Conservation (phyloP, 2,888 invertebrate species). For the Dicyrtomina minuta region DNA sequence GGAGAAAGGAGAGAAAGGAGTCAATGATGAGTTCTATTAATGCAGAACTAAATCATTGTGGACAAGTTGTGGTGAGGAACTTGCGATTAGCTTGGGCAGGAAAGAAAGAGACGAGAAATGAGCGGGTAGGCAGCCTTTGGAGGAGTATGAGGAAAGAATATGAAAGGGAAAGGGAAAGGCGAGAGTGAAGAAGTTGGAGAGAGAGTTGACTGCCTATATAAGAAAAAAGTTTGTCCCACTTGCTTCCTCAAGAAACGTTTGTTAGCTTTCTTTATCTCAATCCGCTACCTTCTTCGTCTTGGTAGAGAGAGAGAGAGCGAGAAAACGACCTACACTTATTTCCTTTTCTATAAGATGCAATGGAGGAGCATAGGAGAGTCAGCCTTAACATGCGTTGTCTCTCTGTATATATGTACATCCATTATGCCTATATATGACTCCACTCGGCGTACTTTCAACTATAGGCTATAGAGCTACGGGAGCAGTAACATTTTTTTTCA, state of each 20-base stretch:
- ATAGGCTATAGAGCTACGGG: background rate
- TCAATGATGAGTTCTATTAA: slow-evolving; percentile 38
- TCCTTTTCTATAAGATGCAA: no score
- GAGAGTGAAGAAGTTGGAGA: slow-evolving; percentile 1
- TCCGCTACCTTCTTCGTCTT: slow-evolving; percentile 22
- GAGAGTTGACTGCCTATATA: slow-evolving; percentile 37
- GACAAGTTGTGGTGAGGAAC: slow-evolving; percentile 39
- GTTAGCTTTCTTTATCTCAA: slow-evolving; percentile 24
- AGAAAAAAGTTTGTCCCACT: slow-evolving; percentile 43
- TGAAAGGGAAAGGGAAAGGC: no score
- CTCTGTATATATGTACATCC: no score
- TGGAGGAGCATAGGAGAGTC: no score
- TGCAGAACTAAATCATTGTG: slow-evolving; percentile 49
- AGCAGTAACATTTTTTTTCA: background rate
- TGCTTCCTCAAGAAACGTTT: slow-evolving; percentile 29
- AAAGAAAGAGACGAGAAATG: slow-evolving; percentile 36
- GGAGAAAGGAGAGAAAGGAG: slow-evolving; percentile 10
- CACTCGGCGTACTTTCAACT: no score
- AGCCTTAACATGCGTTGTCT: no score
- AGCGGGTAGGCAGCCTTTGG: no score
- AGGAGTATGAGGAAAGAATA: no score
- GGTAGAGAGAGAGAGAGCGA: background rate
- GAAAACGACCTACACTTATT: background rate
- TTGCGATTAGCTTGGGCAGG: slow-evolving; percentile 36
- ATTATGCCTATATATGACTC: no score